Percentiles rank a stretch among this genome's conserved stretches.
Conservation (phyloP, 1,140 invertebrate species). For the Xylocopa sonorina region DNA sequence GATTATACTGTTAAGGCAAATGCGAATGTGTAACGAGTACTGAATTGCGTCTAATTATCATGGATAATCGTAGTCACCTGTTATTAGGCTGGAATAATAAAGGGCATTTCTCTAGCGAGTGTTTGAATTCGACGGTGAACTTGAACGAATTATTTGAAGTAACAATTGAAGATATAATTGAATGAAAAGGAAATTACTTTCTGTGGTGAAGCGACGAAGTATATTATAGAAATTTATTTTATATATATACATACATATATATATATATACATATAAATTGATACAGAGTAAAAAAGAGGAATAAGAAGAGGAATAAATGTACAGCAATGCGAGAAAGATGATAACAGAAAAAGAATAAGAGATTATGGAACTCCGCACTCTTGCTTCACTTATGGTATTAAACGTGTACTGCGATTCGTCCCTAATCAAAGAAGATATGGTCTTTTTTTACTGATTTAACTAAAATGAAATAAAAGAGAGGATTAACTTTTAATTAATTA, state of each 20-base stretch:
- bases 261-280: too few relatives aligned
- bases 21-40: slow-evolving; percentile 14
- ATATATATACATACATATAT: too few relatives aligned
- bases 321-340: slow-evolving; percentile 35
- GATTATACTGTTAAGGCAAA: background rate
- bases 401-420: slow-evolving; percentile 13
- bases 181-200: slow-evolving; percentile 8
- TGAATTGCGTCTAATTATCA: slow-evolving; percentile 19
- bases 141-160: slow-evolving; percentile 27
- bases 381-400: slow-evolving; percentile 46
- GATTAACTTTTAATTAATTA: slow-evolving; percentile 30
- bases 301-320: slow-evolving; percentile 17
- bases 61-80: slow-evolving; percentile 11
- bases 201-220: slow-evolving; percentile 20
- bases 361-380: slow-evolving; percentile 22
- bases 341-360: slow-evolving; percentile 20
- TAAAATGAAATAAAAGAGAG: slow-evolving; percentile 29
- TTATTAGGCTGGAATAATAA: slow-evolving; percentile 39
- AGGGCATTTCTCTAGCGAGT: slow-evolving; percentile 41
- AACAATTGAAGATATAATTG: slow-evolving; percentile 26
- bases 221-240: slow-evolving; percentile 56
- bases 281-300: slow-evolving; percentile 13
- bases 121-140: slow-evolving; percentile 8
- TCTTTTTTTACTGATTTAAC: slow-evolving; percentile 8
- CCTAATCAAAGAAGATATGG: background rate